A percentile compares a stretch with the other conserved stretches of the same genome.
phyloP scores from a whole-genome alignment of 2,113 vertebrate species.

The Protobothrops flavoviridis region DNA sequence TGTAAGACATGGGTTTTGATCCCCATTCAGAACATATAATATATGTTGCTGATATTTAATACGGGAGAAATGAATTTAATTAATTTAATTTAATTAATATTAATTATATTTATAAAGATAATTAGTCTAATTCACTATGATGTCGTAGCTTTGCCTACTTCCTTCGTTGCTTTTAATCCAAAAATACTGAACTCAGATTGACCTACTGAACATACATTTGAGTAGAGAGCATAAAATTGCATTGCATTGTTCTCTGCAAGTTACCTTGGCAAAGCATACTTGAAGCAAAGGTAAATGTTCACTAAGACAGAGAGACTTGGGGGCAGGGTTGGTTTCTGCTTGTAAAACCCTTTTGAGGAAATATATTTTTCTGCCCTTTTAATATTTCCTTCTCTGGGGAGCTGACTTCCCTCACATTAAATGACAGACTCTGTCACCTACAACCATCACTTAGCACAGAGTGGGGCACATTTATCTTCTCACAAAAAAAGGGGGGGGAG shows the following conservation, averaged over 20 bases:
- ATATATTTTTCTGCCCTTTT: too few species aligned
- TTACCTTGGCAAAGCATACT: slow-evolving; percentile 44
- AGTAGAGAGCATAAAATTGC: neutral
- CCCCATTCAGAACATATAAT: neutral
- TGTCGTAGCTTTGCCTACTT: neutral
- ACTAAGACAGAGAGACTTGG: slow-evolving; percentile 22
- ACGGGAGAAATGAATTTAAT: neutral
- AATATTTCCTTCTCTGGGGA: too few species aligned
- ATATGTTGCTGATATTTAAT: neutral
- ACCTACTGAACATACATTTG: neutral
- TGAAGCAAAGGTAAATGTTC: slow-evolving; percentile 53
- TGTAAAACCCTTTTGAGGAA: too few species aligned
- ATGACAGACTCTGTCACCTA: slow-evolving; percentile 35
- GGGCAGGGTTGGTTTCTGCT: too few species aligned
- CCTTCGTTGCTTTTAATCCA: neutral
- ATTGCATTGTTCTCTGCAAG: slow-evolving; percentile 59
- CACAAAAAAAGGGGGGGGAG: slow-evolving; percentile 41
- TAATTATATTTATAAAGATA: neutral
- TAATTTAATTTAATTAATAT: neutral
- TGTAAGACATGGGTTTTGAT: neutral
- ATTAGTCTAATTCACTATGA: neutral
- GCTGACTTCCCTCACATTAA: slow-evolving; percentile 24
- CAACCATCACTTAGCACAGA: slow-evolving; percentile 37
- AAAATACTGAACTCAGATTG: neutral
- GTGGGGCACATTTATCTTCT: slow-evolving; percentile 39